A percentile compares a stretch with the other conserved stretches of the same genome.
phyloP scores from a whole-genome alignment of 30 jellyfish, hydroid and myxozoan genomes.

The Haliclystus octoradiatus region DNA sequence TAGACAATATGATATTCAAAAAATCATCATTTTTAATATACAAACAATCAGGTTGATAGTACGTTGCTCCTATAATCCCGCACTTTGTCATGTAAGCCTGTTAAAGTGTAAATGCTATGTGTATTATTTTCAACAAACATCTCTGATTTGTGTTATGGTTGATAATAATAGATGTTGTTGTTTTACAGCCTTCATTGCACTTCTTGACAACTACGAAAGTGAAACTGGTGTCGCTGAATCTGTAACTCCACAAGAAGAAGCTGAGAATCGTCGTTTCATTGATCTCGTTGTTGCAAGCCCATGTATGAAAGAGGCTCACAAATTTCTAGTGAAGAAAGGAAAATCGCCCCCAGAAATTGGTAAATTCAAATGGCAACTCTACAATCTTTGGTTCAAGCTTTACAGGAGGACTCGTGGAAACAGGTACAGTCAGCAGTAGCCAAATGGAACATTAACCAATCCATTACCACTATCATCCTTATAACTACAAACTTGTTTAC shows the following conservation, averaged over 20 bases:
- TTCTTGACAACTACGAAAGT: conserved; percentile 66
- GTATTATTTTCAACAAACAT: too few species aligned
- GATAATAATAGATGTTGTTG: not conserved
- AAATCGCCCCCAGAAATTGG: conserved; percentile 20
- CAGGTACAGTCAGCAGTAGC: too few species aligned
- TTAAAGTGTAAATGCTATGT: too few species aligned
- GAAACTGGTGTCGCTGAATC: conserved; percentile 63
- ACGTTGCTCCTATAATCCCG: too few species aligned
- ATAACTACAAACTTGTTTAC: too few species aligned
- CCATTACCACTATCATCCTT: too few species aligned
- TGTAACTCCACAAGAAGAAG: conserved; percentile 50
- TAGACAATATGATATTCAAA: too few species aligned
- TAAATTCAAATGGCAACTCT: conserved; percentile 37
- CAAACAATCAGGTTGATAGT: too few species aligned
- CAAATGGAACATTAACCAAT: too few species aligned
- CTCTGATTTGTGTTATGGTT: too few species aligned
- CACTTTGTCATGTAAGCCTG: too few species aligned
- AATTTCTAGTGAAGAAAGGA: conserved; percentile 32
- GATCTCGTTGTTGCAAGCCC: conserved; percentile 33
- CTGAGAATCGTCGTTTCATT: conserved; percentile 53
- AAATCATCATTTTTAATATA: too few species aligned
- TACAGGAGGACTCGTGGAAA: conserved; percentile 58
- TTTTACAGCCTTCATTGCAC: conserved; percentile 66
- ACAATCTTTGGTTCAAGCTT: conserved; percentile 67
- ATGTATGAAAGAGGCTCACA: conserved; percentile 60